phyloP scores from a whole-genome alignment of 2,888 invertebrate species.

The Dolichomitus sp. region DNA sequence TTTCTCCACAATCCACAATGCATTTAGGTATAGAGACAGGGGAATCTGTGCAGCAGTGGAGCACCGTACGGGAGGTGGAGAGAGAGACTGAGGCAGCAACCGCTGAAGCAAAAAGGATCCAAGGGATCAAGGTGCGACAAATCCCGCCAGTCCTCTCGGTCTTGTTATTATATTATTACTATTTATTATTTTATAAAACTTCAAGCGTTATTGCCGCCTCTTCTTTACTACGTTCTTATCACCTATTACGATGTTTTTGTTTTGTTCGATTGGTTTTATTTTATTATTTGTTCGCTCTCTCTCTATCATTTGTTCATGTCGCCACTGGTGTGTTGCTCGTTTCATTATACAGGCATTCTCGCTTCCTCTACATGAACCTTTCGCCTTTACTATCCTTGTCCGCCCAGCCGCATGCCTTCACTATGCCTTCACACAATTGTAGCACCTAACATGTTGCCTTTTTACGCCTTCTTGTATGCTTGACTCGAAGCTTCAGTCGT shows the following conservation, averaged over 20 bases:
- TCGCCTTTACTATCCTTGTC: constrained; percentile 41
- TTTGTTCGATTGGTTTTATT: constrained; percentile 66
- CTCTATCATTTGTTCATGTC: constrained; percentile 70
- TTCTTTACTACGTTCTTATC: constrained; percentile 59
- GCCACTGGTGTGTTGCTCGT: constrained; percentile 70
- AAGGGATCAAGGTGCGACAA: constrained; percentile 84
- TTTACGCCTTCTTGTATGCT: constrained; percentile 18
- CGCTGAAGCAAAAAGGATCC: constrained; percentile 79
- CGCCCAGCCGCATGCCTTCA: constrained; percentile 51
- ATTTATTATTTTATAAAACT: constrained; percentile 42
- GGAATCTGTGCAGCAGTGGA: constrained; percentile 77
- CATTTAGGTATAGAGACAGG: constrained; percentile 83
- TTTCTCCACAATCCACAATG: constrained; percentile 67
- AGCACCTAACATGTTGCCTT: constrained; percentile 11
- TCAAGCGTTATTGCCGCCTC: constrained; percentile 63
- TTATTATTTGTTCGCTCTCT: constrained; percentile 68
- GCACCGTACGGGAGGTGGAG: constrained; percentile 76
- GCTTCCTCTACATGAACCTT: constrained; percentile 57
- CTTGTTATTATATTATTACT: constrained; percentile 73
- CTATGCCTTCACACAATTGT: constrained; percentile 37
- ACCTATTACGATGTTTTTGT: constrained; percentile 68
- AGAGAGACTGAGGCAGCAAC: constrained; percentile 76
- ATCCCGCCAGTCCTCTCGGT: constrained; percentile 77
- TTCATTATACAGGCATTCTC: constrained; percentile 56
- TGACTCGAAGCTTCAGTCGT: not conserved